A percentile compares a stretch with the other conserved stretches of the same genome.
These are phyloP conservation scores for Syndactyla subalaris DNA, from an alignment of 2,797 vertebrate species.

Conservation along the genomic window DNA sequence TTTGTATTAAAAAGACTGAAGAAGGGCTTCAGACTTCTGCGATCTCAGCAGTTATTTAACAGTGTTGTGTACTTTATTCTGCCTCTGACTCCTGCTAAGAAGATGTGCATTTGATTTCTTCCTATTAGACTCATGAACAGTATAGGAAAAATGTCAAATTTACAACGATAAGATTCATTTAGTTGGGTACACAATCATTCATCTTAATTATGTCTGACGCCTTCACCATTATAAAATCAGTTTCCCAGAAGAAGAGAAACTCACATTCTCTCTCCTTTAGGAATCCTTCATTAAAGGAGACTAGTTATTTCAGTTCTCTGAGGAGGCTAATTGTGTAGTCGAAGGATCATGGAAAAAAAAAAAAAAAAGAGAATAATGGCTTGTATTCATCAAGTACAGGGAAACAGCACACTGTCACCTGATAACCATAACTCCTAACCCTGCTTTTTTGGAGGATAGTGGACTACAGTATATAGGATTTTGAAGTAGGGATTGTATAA, in stretches of 20 bases:
- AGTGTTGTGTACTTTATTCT: background rate
- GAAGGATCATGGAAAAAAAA: background rate
- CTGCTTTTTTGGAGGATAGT: background rate
- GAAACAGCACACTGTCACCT: background rate
- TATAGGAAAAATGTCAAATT: conserved; percentile 67
- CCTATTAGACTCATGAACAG: conserved; percentile 36
- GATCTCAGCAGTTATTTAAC: conserved; percentile 40
- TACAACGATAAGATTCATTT: conserved; percentile 63
- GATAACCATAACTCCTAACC: background rate
- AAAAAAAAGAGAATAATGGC: conserved; percentile 2
- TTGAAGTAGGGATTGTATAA: background rate
- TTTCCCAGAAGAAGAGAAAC: conserved; percentile 44
- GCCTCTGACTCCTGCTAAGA: background rate
- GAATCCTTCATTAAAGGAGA: conserved; percentile 49
- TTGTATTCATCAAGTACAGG: background rate
- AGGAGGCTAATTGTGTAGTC: background rate
- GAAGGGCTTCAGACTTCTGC: background rate
- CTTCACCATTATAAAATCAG: conserved; percentile 24
- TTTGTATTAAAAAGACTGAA: background rate
- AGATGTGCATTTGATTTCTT: conserved; percentile 49
- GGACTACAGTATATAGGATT: background rate
- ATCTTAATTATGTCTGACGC: conserved; percentile 71
- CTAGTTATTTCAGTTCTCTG: background rate
- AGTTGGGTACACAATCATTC: conserved; percentile 45
- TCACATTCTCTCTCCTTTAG: conserved; percentile 35